Evolutionary conservation across 2,888 invertebrate genomes (phyloP).

Genomic region (Coremacera marginata): DNA sequence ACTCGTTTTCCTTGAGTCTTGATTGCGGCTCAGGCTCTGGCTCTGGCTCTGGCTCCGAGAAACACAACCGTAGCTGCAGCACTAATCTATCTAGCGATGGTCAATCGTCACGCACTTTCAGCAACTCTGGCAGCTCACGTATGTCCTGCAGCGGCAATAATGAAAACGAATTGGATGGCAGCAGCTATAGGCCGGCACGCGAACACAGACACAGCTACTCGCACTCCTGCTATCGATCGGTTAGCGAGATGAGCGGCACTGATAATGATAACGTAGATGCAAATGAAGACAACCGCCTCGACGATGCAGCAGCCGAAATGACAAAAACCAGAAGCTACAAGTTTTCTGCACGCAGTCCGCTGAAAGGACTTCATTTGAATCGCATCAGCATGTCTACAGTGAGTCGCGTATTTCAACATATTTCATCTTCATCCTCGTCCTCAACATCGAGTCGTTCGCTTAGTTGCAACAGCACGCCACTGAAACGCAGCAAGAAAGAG

Average conservation of each 20-base stretch:
- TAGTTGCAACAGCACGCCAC: slow-evolving; percentile 73
- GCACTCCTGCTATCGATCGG: slow-evolving; percentile 9
- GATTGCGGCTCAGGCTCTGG: slow-evolving; percentile 57
- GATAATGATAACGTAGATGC: neutral
- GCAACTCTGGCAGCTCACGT: slow-evolving; percentile 49
- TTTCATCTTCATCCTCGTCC: slow-evolving; percentile 71
- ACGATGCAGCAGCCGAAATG: slow-evolving; percentile 44
- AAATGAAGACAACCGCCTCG: slow-evolving; percentile 29
- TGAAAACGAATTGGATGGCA: slow-evolving; percentile 37
- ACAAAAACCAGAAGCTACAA: neutral
- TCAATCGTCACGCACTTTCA: slow-evolving; percentile 62
- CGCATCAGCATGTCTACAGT: slow-evolving; percentile 73
- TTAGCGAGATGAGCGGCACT: slow-evolving; percentile 51
- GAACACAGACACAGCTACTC: slow-evolving; percentile 9
- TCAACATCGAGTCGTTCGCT: slow-evolving; percentile 73
- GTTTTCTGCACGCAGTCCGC: slow-evolving; percentile 53
- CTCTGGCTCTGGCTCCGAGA: slow-evolving; percentile 56
- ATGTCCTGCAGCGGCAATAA: slow-evolving; percentile 60
- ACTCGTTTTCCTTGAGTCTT: slow-evolving; percentile 64
- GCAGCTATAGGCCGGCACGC: neutral
- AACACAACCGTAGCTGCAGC: slow-evolving; percentile 57
- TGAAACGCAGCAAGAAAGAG: slow-evolving; percentile 50
- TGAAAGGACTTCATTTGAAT: slow-evolving; percentile 60
- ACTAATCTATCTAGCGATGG: slow-evolving; percentile 66
- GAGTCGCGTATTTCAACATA: slow-evolving; percentile 77